phyloP scores from a whole-genome alignment of 2,113 vertebrate genomes.

The Percopsis transmontana region DNA sequence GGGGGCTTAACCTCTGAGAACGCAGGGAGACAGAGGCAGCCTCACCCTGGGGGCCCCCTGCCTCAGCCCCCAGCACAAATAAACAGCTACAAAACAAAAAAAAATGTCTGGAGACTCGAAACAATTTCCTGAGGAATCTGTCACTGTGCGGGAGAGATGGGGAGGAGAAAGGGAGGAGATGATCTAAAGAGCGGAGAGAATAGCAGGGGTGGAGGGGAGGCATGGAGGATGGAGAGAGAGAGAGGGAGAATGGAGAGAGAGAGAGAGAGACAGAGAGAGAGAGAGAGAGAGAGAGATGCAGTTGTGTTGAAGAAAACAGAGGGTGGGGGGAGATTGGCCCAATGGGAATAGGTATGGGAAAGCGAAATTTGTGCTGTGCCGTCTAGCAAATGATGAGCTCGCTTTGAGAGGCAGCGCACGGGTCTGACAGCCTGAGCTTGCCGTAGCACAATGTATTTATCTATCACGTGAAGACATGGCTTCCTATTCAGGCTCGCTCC shows the following conservation, averaged over 20 bases:
- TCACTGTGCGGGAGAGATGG: constrained; percentile 57
- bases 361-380: constrained; percentile 22
- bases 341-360: constrained; percentile 35
- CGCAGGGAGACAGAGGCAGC: constrained; percentile 10
- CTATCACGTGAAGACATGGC: constrained; percentile 42
- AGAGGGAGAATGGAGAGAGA: constrained; percentile 31
- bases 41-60: constrained; percentile 6
- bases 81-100: constrained; percentile 67
- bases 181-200: constrained; percentile 54
- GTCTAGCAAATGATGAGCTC: constrained; percentile 41
- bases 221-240: constrained; percentile 5
- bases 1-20: constrained; percentile 62
- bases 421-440: constrained; percentile 22
- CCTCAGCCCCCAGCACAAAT: constrained; percentile 59
- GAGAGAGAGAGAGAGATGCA: constrained; percentile 3
- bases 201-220: constrained; percentile 43
- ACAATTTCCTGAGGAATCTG: constrained; percentile 78
- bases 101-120: constrained; percentile 70
- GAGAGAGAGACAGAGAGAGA: not conserved
- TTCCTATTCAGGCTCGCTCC: constrained; percentile 29
- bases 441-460: constrained; percentile 48
- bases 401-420: constrained; percentile 4
- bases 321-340: constrained; percentile 33
- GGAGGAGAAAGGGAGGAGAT: constrained; percentile 2
- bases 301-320: not conserved